Evolutionary conservation across 2,113 vertebrate species (phyloP).

Genomic region (Nymphicus hollandicus): DNA sequence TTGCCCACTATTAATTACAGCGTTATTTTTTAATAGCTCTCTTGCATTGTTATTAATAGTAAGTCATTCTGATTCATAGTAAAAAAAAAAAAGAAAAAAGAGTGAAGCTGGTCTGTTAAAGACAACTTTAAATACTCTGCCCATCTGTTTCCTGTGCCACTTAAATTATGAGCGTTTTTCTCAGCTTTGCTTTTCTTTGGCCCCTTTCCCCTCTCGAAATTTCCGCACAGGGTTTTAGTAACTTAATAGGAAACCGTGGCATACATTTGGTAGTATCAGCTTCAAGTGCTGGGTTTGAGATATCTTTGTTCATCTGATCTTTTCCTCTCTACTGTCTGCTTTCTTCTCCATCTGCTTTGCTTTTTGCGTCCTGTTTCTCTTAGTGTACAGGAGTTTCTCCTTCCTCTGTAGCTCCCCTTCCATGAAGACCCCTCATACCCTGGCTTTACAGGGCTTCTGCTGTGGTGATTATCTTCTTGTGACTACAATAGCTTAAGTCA

Average conservation of each 20-base stretch:
- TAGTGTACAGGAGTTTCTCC: neutral
- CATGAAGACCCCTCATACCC: neutral
- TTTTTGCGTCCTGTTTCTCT: neutral
- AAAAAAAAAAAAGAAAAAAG: neutral
- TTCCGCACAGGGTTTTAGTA: neutral
- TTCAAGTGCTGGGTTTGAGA: neutral
- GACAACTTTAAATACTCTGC: neutral
- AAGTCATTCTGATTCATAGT: neutral
- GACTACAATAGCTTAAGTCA: neutral
- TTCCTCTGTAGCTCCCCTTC: neutral
- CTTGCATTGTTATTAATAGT: slow-evolving; percentile 2
- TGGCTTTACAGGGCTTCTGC: neutral
- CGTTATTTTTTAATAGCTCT: neutral
- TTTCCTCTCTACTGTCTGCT: neutral
- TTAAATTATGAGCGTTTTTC: neutral
- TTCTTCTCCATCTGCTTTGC: neutral
- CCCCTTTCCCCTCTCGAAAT: neutral
- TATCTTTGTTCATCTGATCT: neutral
- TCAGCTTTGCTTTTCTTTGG: neutral
- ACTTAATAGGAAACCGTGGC: neutral
- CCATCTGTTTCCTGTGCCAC: slow-evolving; percentile 1
- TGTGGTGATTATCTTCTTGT: neutral
- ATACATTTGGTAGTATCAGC: neutral
- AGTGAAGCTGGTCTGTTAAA: neutral
- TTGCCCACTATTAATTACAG: neutral